These are phyloP conservation scores for Centruroides vittatus DNA, from an alignment of 1,140 invertebrate species.

Conservation along the genomic window DNA sequence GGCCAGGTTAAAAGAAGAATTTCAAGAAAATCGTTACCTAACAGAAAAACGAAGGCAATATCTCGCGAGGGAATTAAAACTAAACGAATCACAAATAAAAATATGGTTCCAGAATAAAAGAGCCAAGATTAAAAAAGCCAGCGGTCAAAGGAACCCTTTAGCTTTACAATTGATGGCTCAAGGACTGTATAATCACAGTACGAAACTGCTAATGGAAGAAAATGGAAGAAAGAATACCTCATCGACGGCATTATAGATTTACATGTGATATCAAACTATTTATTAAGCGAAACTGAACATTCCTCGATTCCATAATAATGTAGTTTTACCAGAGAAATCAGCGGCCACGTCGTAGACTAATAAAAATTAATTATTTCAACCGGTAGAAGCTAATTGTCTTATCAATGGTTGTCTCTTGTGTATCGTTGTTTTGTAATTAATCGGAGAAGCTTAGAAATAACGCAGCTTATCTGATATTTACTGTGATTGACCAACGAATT, in stretches of 20 bases:
- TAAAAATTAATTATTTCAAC: too few species aligned
- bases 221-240: slow-evolving; percentile 54
- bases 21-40: slow-evolving; percentile 85
- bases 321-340: too few species aligned
- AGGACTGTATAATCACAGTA: slow-evolving; percentile 74
- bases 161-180: slow-evolving; percentile 90
- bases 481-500: too few species aligned
- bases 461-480: too few species aligned
- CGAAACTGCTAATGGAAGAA: slow-evolving; percentile 46
- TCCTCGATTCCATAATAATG: too few species aligned
- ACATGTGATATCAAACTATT: too few species aligned
- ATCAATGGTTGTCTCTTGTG: too few species aligned
- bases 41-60: slow-evolving; percentile 83
- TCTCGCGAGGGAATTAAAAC: slow-evolving; percentile 72
- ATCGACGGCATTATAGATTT: neutral
- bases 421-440: too few species aligned
- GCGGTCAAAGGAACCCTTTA: slow-evolving; percentile 70
- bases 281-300: too few species aligned
- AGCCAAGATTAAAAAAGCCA: slow-evolving; percentile 94
- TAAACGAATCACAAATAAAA: slow-evolving; percentile 98
- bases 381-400: too few species aligned
- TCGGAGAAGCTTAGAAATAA: too few species aligned
- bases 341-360: too few species aligned
- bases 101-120: slow-evolving; percentile 98
- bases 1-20: slow-evolving; percentile 79